These are phyloP conservation scores for Dreissena rostriformis DNA, from an alignment of 1,140 invertebrate genomes.

Conservation along the genomic window DNA sequence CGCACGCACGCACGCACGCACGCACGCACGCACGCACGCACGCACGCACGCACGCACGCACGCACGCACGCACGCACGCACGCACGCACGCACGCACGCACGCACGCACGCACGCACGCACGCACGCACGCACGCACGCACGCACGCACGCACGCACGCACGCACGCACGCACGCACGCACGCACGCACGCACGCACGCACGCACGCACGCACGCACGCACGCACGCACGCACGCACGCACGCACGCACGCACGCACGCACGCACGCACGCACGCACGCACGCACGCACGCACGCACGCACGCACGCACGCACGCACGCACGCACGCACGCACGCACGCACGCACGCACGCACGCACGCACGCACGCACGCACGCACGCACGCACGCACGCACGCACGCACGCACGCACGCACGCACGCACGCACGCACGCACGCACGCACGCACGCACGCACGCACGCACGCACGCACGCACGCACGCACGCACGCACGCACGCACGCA, in stretches of 20 bases:
- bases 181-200: conserved; percentile 7
- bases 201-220: conserved; percentile 7
- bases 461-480: no score
- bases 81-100: conserved; percentile 7
- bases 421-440: conserved; percentile 7
- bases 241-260: conserved; percentile 7
- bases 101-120: conserved; percentile 7
- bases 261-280: conserved; percentile 7
- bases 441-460: no score
- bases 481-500: no score
- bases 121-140: conserved; percentile 7
- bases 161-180: conserved; percentile 7
- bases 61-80: conserved; percentile 7
- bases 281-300: conserved; percentile 7
- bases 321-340: conserved; percentile 7
- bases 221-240: conserved; percentile 7
- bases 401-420: conserved; percentile 7
- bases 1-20: conserved; percentile 7
- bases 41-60: conserved; percentile 7
- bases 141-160: conserved; percentile 7
- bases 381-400: conserved; percentile 7
- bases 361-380: conserved; percentile 7
- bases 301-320: conserved; percentile 7
- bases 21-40: conserved; percentile 7
- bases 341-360: conserved; percentile 7